Base-by-base conservation (phyloP, 2,888 invertebrate species). In the Andrena bucephala region DNA sequence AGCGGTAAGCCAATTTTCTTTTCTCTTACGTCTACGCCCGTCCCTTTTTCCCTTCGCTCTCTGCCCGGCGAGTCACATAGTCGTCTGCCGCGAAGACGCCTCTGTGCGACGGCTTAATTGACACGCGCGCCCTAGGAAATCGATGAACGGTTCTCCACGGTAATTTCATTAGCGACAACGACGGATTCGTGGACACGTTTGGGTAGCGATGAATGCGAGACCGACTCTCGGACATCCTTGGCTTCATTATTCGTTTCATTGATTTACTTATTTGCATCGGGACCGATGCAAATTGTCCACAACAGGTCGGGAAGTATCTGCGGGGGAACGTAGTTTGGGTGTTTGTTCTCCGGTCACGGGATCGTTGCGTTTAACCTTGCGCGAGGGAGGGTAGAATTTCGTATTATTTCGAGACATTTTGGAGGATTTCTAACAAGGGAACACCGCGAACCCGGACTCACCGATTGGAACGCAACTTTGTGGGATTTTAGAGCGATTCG, bases 1-100 rank as follows among this genome's bases (percentile, higher is more conserved):
- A 96, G 96, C 94, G 95, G 95, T 95, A 91, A 94, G 95, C 93
- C 81, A 92, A 86, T 85, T 85, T 83, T 85, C 84, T 83, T 73
- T 54, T 24, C 63, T 52, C 48, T 57, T 13, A 1, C 57, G 31
- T 36, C 8, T 10, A 24, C 48, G 20, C 20, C 6, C 16, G n/a
- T 42, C 59, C 8, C 50, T 20, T 33, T 52, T 57, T 36, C 70
- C 59, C 13, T 48, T 33, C 13, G 16, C 20, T 57, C 24, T 54
- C 13, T 33, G 13, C 16, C 2, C 27, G 24, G 0, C 16, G 20
- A 2, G 20, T 24, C 57, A 54, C 50, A 52, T 57, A 36, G 29
- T n/a, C 16, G 5, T 10, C 33, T 6, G 24, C 62, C 20, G 24
- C 60, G 48, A 1, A 7, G 10, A 2, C 50, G 10, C n/a, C 52